These are phyloP conservation scores for Nasua narica DNA, from an alignment of 2,797 vertebrate species.

Conservation along the genomic window DNA sequence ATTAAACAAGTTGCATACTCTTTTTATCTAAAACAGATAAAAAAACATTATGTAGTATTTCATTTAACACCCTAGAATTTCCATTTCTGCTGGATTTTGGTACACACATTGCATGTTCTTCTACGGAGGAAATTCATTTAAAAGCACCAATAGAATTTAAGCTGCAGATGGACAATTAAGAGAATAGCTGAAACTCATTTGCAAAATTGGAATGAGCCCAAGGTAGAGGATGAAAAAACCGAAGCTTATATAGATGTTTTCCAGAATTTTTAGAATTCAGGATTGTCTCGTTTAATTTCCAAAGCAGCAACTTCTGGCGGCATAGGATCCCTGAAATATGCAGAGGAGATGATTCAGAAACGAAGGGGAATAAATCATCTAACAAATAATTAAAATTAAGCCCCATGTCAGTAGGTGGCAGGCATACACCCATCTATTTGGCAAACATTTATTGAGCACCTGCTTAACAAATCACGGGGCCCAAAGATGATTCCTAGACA, in stretches of 20 bases:
- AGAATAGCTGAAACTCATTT: constrained; percentile 43
- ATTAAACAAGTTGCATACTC: neutral
- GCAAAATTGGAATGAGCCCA: neutral
- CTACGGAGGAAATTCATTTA: neutral
- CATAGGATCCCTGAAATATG: neutral
- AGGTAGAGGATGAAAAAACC: neutral
- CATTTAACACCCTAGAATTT: neutral
- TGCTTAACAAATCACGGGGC: neutral
- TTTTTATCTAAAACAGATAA: neutral
- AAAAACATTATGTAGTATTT: neutral
- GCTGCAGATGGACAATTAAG: neutral
- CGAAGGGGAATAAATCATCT: neutral
- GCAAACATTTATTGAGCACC: neutral
- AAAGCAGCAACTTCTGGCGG: neutral
- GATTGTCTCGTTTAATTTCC: neutral
- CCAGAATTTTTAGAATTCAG: constrained; percentile 1
- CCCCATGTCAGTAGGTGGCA: neutral
- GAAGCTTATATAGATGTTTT: neutral
- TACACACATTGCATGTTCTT: neutral
- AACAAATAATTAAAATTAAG: neutral
- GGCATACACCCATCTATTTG: neutral
- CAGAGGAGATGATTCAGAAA: neutral
- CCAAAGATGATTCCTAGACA: neutral
- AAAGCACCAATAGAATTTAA: neutral
- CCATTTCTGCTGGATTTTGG: neutral